Base-by-base conservation (phyloP, 1,140 invertebrate genomes). In the Drosophila punjabiensis region DNA sequence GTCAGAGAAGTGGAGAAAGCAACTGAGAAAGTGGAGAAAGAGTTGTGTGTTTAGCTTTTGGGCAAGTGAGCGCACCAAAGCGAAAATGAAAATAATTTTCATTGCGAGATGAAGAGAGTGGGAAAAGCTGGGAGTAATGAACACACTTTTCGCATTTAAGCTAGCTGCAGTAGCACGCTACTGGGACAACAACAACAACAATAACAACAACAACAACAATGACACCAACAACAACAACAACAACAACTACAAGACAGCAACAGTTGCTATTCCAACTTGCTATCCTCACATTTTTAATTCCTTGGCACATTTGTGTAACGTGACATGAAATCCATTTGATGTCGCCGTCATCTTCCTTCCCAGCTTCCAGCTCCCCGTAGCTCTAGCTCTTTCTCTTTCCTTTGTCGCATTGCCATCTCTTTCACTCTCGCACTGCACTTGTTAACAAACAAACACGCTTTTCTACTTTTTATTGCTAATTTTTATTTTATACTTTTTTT, bases 391-490 rank as follows among this genome's bases (percentile, higher is more conserved):
- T 45, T 52, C 43, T 13, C 48, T 64, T 20, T 60, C 24, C 18
- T 20, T 28, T 10, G 13, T 30, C 5, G 52, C n/a, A 16, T 18
- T 30, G 62, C 32, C 35, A 37, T 82, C 71, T 60, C 60, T 41
- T 66, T 53, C 50, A 0, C 47, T 43, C 61, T 74, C 55, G 61
- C 55, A 61, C 75, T 79, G 82, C 81, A 79, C 78, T 85, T 89
- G 86, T 89, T 90, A 89, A 89, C 85, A 89, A 90, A 90, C 86
- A 90, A 90, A 89, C 86, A 89, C 82, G 86, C 86, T 89, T 89
- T 89, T 89, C 86, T 89, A 89, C 86, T 89, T 89, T 88, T 89
- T 89, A 90, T 89, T 89, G 86, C 86, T 89, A 89, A 89, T 89
- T 89, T 89, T 85, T 90, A 90, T 89, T 86, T 89, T 90, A 76